A percentile compares a stretch with the other conserved stretches of the same genome.
Evolutionary conservation across 2,888 invertebrate species (phyloP).

Genomic region (Fissipunctia ypsillon): DNA sequence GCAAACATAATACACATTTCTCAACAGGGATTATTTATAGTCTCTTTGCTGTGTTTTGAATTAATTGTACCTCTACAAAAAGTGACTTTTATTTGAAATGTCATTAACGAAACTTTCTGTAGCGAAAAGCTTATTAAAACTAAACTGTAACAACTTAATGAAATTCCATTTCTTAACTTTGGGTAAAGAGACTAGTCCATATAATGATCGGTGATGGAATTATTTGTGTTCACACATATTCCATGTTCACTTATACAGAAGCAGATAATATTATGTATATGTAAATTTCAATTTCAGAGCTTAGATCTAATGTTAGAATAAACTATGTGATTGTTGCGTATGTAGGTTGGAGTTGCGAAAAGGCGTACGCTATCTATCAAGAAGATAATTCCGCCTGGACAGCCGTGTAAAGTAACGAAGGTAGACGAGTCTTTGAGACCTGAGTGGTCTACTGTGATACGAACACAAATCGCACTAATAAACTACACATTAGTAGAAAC

Average conservation of each 20-base stretch:
- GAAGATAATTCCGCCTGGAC: constrained; percentile 88
- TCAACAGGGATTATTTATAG: constrained; percentile 39
- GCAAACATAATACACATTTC: constrained; percentile 43
- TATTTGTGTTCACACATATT: constrained; percentile 51
- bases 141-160: neutral
- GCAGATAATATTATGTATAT: constrained; percentile 39
- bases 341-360: constrained; percentile 87
- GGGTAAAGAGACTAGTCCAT: constrained; percentile 49
- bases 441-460: constrained; percentile 75
- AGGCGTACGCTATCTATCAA: constrained; percentile 88
- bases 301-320: constrained; percentile 58
- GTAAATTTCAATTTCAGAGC: constrained; percentile 50
- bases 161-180: constrained; percentile 1
- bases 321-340: constrained; percentile 73
- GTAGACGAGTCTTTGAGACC: constrained; percentile 75
- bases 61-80: constrained; percentile 7
- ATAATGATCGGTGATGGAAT: constrained; percentile 47
- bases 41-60: constrained; percentile 45
- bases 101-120: constrained; percentile 12
- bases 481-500: constrained; percentile 38
- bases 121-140: constrained; percentile 4
- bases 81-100: constrained; percentile 19
- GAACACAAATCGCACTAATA: constrained; percentile 77
- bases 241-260: constrained; percentile 48
- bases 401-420: constrained; percentile 81